These are phyloP conservation scores for Acronicta leporina DNA, from an alignment of 2,888 invertebrate species.

Conservation along the genomic window DNA sequence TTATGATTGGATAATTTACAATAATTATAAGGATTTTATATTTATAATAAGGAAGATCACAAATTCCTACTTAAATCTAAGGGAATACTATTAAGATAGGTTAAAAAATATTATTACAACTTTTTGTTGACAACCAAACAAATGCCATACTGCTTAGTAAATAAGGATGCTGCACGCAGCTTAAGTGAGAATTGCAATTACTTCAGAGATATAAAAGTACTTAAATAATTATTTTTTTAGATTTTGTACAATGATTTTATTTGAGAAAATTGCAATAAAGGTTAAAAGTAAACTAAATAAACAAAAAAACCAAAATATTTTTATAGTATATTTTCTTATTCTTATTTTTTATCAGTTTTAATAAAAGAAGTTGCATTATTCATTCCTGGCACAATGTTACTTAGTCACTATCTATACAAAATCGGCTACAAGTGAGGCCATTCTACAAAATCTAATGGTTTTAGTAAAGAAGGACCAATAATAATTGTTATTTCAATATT, in stretches of 20 bases:
- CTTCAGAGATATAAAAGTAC: too few species aligned
- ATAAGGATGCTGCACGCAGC: too few species aligned
- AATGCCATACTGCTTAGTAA: neutral
- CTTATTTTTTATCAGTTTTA: too few species aligned
- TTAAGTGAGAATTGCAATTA: too few species aligned
- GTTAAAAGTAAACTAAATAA: too few species aligned
- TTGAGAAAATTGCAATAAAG: too few species aligned
- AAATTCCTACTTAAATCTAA: constrained; percentile 58
- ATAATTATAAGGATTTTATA: constrained; percentile 45
- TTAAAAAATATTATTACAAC: constrained; percentile 22
- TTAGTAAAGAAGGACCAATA: constrained; percentile 20
- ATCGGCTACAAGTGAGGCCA: constrained; percentile 46
- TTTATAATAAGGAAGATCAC: constrained; percentile 61
- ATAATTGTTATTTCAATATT: neutral
- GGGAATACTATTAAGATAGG: constrained; percentile 50
- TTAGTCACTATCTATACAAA: constrained; percentile 39
- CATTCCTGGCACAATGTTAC: constrained; percentile 27
- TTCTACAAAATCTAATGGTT: constrained; percentile 39
- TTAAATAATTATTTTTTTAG: too few species aligned
- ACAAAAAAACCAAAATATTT: too few species aligned
- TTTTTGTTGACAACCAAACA: constrained; percentile 4
- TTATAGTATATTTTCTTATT: neutral
- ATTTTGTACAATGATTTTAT: too few species aligned
- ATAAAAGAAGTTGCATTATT: neutral
- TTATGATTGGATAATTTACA: constrained; percentile 50